phyloP scores from a whole-genome alignment of 2,113 vertebrate species.

The Panthera leo region DNA sequence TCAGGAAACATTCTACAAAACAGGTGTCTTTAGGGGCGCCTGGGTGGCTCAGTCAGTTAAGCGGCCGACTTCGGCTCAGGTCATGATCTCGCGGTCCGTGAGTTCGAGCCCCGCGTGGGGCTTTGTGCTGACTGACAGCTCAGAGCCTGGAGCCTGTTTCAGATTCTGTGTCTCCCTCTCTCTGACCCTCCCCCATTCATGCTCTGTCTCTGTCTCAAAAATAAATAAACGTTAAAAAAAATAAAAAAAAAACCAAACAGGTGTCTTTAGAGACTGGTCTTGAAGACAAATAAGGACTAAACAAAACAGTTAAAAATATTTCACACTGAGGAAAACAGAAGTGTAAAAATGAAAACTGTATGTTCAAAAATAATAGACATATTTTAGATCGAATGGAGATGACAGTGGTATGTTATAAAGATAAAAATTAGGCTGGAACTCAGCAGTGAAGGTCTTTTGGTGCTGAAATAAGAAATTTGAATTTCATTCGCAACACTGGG shows the following conservation, averaged over 20 bases:
- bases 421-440: not conserved
- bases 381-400: not conserved
- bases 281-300: not conserved
- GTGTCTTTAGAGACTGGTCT: not conserved
- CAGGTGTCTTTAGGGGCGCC: not conserved
- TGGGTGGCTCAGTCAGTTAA: too few relatives aligned
- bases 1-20: not conserved
- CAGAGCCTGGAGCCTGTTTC: too few relatives aligned
- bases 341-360: not conserved
- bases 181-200: too few relatives aligned
- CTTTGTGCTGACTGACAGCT: too few relatives aligned
- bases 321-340: not conserved
- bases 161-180: too few relatives aligned
- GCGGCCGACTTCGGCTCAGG: too few relatives aligned
- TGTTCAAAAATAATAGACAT: not conserved
- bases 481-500: not conserved
- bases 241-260: not conserved
- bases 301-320: not conserved
- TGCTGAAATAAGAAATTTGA: not conserved
- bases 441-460: not conserved
- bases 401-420: not conserved
- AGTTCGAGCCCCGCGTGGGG: too few relatives aligned
- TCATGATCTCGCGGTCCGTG: too few relatives aligned
- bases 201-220: too few relatives aligned
- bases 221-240: too few relatives aligned